These are phyloP conservation scores for Rhabditoides inermis DNA, from an alignment of 2,888 invertebrate species.

Conservation along the genomic window DNA sequence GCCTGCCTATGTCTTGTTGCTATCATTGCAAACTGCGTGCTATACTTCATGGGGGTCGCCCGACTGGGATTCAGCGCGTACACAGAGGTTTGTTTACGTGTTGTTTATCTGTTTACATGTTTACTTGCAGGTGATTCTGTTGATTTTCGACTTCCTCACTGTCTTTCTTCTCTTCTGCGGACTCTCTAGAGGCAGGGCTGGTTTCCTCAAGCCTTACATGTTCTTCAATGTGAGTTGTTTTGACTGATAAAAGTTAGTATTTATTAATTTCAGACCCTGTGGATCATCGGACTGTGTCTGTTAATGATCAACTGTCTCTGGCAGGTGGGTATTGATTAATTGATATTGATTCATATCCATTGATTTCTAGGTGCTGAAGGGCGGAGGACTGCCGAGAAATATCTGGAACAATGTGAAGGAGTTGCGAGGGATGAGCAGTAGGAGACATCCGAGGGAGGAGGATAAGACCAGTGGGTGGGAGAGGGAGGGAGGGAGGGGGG, in stretches of 20 bases:
- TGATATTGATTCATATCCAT: no score
- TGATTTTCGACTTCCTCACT: slow-evolving; percentile 24
- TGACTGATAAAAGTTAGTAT: not conserved
- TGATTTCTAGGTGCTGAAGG: no score
- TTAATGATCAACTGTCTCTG: slow-evolving; percentile 20
- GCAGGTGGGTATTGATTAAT: slow-evolving; percentile 16
- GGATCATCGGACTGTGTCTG: slow-evolving; percentile 20
- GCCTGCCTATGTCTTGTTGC: slow-evolving; percentile 23
- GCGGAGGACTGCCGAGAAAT: slow-evolving; percentile 5
- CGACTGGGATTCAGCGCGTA: slow-evolving; percentile 11
- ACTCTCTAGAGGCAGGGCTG: slow-evolving; percentile 22
- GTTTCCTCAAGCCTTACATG: slow-evolving; percentile 28
- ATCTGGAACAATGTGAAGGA: slow-evolving; percentile 2
- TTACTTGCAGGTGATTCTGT: no score
- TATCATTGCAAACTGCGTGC: slow-evolving; percentile 17
- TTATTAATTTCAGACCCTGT: slow-evolving; percentile 16
- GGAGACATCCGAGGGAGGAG: no score
- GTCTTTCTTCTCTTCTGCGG: slow-evolving; percentile 21
- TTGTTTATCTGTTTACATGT: no score
- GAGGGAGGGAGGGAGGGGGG: slow-evolving; percentile 6
- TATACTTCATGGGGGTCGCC: slow-evolving; percentile 20
- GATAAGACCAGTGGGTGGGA: slow-evolving; percentile 2
- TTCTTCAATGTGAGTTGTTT: slow-evolving; percentile 22
- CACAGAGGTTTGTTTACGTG: slow-evolving; percentile 8
- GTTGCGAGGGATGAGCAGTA: no score